Evolutionary conservation across 2,797 vertebrate species (phyloP).

Genomic region (Sparidentex hasta): DNA sequence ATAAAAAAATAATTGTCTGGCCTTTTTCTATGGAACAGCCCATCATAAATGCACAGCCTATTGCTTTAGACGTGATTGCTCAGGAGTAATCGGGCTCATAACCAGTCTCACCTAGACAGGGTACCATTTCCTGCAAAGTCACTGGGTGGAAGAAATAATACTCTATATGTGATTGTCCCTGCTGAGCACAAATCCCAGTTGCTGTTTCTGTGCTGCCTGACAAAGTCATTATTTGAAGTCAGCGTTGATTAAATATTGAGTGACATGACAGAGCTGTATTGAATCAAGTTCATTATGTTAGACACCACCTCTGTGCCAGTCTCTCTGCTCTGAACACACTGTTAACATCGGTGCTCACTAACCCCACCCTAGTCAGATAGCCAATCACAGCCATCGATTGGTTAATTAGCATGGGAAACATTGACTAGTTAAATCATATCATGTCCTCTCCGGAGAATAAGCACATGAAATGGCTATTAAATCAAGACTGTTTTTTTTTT

Average conservation of each 20-base stretch:
- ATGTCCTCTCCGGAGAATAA: conserved; percentile 33
- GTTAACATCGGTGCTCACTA: conserved; percentile 7
- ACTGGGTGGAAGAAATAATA: conserved; percentile 47
- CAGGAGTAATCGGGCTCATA: conserved; percentile 60
- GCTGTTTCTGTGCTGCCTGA: conserved; percentile 43
- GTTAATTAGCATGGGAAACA: conserved; percentile 3
- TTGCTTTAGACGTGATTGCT: conserved; percentile 52
- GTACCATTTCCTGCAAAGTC: conserved; percentile 63
- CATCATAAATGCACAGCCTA: conserved; percentile 61
- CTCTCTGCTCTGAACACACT: conserved; percentile 4
- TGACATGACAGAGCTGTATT: conserved; percentile 54
- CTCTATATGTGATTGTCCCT: conserved; percentile 40
- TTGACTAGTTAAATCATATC: conserved; percentile 30
- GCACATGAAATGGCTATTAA: conserved; percentile 50
- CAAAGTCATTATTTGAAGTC: conserved; percentile 65
- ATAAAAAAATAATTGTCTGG: conserved; percentile 64
- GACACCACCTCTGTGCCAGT: conserved; percentile 26
- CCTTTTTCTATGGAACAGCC: conserved; percentile 44
- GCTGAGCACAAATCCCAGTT: conserved; percentile 35
- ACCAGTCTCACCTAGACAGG: conserved; percentile 50
- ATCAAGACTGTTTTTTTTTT: conserved; percentile 7
- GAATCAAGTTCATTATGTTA: conserved; percentile 50
- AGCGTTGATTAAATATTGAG: conserved; percentile 68
- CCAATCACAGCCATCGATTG: conserved; percentile 23
- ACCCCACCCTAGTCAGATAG: neutral